Evolutionary conservation across 1,140 invertebrate species (phyloP), one percentile per base, ranked within the genome.

Genomic region (Dreissena rostriformis): DNA sequence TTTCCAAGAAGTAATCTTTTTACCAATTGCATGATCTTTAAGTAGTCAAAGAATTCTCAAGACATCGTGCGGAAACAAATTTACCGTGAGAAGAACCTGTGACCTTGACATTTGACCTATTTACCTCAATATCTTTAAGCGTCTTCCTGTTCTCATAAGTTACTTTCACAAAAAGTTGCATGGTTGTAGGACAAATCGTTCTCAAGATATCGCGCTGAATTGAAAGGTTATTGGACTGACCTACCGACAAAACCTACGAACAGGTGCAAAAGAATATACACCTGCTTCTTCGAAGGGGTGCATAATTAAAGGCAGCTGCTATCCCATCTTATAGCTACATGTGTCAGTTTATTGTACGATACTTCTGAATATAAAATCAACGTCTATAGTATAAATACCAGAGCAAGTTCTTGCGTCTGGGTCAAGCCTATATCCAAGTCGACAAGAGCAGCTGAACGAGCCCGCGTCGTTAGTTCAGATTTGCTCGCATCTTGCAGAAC

Each of bases 381-480:
- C 5, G 24, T 19, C 14, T 4, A 22, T 51, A 72, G 17, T 17
- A 6, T 22, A 76, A 57, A 28, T 53, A 70, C 76, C 65, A 0
- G 63, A 66, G 61, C 76, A 79, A 52, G 76, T 70, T 26, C 26
- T 24, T 52, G 19, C 39, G 65, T 79, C 66, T 0, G 14, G 2
- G 29, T 52, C 24, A 39, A 79, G 63, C 15, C 26, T 15, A 53
- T 70, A 79, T 10, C 76, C 76, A 24, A 0, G 0, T 24, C n/a
- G 52, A 79, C 76, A 79, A 53, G 74, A 77, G 24, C 74, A 77
- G 65, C 26, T 65, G 29, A 77, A 77, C 17, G 74, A 77, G 12
- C 74, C 74, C 12, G 7, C 10, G n/a, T 57, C 65, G 39, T 77
- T 77, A 10, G 22, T 77, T 26, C 74, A 77, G 2, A 22, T 51